These are phyloP conservation scores for Euspilapteryx auroguttella DNA, from an alignment of 2,888 invertebrate genomes.

Conservation along the genomic window DNA sequence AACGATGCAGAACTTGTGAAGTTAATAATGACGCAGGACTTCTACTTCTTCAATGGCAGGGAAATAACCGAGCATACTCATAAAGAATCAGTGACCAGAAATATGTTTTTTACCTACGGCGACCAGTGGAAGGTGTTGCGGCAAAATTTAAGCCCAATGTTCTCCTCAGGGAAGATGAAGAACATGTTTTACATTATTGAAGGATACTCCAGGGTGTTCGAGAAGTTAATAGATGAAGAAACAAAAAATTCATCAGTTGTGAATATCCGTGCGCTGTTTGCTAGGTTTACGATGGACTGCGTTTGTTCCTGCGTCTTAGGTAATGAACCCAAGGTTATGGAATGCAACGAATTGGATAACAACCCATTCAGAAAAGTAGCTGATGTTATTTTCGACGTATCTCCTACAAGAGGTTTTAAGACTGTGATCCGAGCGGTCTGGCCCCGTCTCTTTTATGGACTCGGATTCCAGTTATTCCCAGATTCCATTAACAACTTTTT, in stretches of 20 bases:
- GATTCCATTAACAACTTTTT: slow-evolving; percentile 2
- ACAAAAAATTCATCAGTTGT: slow-evolving; percentile 6
- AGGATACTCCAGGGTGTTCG: slow-evolving; percentile 12
- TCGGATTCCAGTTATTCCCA: slow-evolving; percentile 10
- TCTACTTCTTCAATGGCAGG: slow-evolving; percentile 14
- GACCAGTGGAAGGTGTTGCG: slow-evolving; percentile 15
- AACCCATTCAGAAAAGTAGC: slow-evolving; percentile 17
- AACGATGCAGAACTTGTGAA: slow-evolving; percentile 15
- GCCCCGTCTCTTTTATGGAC: slow-evolving; percentile 17
- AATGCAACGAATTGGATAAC: slow-evolving; percentile 8
- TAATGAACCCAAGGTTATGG: slow-evolving; percentile 16
- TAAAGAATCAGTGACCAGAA: slow-evolving; percentile 12
- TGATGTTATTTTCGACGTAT: slow-evolving; percentile 10
- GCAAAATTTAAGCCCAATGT: slow-evolving; percentile 15
- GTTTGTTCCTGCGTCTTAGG: slow-evolving; percentile 18
- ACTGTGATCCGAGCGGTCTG: slow-evolving; percentile 13
- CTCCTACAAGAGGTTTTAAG: slow-evolving; percentile 10
- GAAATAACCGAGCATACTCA: slow-evolving; percentile 11
- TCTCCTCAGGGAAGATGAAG: slow-evolving; percentile 15
- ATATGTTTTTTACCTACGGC: slow-evolving; percentile 14
- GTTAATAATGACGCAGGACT: slow-evolving; percentile 15
- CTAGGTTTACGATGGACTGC: slow-evolving; percentile 17
- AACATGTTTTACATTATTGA: slow-evolving; percentile 17
- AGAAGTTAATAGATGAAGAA: slow-evolving; percentile 10
- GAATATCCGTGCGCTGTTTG: slow-evolving; percentile 11